Conservation (phyloP, 2,888 invertebrate species). For the Spisula subtruncata region DNA sequence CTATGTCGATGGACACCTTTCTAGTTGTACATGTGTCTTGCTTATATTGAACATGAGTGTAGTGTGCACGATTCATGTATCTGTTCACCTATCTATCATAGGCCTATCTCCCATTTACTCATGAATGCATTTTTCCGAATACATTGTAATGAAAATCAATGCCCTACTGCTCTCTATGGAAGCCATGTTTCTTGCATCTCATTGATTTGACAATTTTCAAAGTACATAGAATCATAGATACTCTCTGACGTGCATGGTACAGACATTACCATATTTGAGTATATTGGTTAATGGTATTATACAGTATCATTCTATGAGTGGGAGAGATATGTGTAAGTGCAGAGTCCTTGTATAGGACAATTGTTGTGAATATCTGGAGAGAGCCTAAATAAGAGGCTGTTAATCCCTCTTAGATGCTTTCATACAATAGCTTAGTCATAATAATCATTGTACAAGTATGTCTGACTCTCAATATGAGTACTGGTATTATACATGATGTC, state of each 20-base stretch:
- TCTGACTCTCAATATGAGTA: too few species aligned
- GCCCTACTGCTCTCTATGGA: not conserved
- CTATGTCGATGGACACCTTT: too few species aligned
- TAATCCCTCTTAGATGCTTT: too few species aligned
- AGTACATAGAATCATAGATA: not conserved
- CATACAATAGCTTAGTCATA: too few species aligned
- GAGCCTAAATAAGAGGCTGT: not conserved
- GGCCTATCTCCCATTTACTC: not conserved
- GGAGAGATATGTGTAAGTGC: not conserved
- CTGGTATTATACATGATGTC: too few species aligned
- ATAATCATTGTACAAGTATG: too few species aligned
- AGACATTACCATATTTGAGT: not conserved
- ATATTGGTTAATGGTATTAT: not conserved
- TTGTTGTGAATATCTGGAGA: not conserved
- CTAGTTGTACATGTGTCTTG: not conserved
- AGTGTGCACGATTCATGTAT: not conserved
- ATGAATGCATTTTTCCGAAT: not conserved
- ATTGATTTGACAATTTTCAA: not conserved
- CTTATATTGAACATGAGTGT: not conserved
- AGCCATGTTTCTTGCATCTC: not conserved
- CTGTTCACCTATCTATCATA: not conserved
- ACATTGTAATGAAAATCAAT: constrained; percentile 24
- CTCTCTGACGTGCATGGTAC: not conserved
- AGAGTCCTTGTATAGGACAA: not conserved
- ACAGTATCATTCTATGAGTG: not conserved